Evolutionary conservation across 1,140 invertebrate genomes (phyloP), one percentile per base, ranked within the genome.

Genomic region (Sipha flava): DNA sequence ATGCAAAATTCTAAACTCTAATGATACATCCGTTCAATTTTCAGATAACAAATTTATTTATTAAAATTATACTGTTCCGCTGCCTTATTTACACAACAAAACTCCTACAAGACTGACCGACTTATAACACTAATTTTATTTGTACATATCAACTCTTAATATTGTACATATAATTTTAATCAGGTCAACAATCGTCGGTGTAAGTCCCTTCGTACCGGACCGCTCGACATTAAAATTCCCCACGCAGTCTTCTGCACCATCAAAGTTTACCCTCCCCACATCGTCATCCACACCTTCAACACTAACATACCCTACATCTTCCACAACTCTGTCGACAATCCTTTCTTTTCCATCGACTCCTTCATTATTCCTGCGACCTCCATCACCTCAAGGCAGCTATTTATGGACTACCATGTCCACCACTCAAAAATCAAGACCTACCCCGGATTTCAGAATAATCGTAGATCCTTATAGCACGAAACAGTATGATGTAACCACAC

Each of bases 81-180:
- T 47, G 73, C 73, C 73, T 77, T 77, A 77, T 77, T 77, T 77
- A 54, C 73, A 77, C 59, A 77, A 40, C 16, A 70, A n/a, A n/a
- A 70, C 43, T n/a, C 37, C 37, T 43, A 54, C 47, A 59, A 40
- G 10, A 77, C 52, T 16, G 16, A 43, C 6, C 14, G 16, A 52
- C 70, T 21, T 47, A 52, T 31, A 70, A 21, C 18, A n/a, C 47
- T 73, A 34, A 73, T 54, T 21, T 54, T 52, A 21, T 73, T 73
- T 73, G 70, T 73, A 73, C 73, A 59, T 77, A 59, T 16, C 16
- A 6, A 66, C 43, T 70, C 66, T 47, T 70, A 70, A 70, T 70
- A 45, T 70, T 70, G 66, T 77, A 73, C 52, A 77, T 77, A 54
- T 77, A 77, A 77, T 77, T 77, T 77, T 77, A 77, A 77, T 77